Percentiles rank a stretch among this genome's conserved stretches.
Evolutionary conservation across 2,888 invertebrate genomes (phyloP).

Genomic region (Lottia scabra): DNA sequence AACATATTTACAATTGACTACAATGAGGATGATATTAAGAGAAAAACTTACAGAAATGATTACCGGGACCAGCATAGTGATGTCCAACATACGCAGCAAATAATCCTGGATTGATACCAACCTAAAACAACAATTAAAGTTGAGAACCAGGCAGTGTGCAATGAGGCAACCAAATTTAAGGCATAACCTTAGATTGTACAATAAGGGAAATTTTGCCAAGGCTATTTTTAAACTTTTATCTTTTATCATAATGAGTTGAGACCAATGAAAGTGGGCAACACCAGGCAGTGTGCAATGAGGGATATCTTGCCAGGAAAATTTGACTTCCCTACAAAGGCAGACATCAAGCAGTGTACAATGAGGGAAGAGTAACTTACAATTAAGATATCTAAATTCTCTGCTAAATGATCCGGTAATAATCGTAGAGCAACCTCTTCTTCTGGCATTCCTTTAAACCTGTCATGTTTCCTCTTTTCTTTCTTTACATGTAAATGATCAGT

Average conservation of each 20-base stretch:
- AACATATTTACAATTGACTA: no score
- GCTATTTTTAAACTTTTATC: no score
- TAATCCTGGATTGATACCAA: constrained; percentile 97
- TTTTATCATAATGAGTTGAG: no score
- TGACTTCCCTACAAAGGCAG: no score
- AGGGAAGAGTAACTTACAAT: constrained; percentile 80
- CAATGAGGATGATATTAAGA: background rate
- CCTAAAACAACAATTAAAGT: constrained; percentile 73
- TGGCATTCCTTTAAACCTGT: constrained; percentile 75
- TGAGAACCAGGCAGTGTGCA: no score
- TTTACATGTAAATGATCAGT: constrained; percentile 69
- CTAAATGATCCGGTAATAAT: constrained; percentile 93
- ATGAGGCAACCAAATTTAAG: no score
- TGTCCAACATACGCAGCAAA: constrained; percentile 98
- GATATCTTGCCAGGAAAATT: no score
- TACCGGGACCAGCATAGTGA: constrained; percentile 98
- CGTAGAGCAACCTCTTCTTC: constrained; percentile 95
- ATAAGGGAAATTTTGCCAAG: no score
- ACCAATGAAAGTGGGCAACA: no score
- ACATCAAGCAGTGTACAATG: no score
- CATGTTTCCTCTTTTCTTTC: constrained; percentile 73
- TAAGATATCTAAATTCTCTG: constrained; percentile 94
- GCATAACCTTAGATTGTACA: no score
- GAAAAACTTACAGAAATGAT: constrained; percentile 90
- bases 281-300: no score